These are phyloP conservation scores for Sarcophaga peregrina DNA, from an alignment of 1,140 invertebrate species.

Conservation along the genomic window DNA sequence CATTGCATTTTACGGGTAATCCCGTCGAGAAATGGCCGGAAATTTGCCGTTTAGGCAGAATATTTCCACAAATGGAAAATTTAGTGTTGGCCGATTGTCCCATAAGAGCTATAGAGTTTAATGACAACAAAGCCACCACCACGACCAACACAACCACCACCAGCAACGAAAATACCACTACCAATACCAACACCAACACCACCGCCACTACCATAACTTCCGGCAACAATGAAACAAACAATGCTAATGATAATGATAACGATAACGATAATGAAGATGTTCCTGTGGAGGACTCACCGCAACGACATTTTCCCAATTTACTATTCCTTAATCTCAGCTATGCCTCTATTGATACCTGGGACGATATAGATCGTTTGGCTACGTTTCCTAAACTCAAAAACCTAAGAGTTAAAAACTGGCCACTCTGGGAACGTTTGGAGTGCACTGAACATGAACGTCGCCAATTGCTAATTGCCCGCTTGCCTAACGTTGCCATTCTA, in stretches of 20 bases:
- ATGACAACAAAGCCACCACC: background rate
- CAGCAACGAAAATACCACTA: background rate
- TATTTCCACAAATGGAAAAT: conserved; percentile 86
- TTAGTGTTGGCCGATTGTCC: conserved; percentile 89
- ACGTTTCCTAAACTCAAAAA: conserved; percentile 85
- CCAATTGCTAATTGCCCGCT: conserved; percentile 85
- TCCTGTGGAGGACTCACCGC: conserved; percentile 58
- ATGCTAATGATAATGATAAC: conserved; percentile 43
- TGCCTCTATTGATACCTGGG: conserved; percentile 84
- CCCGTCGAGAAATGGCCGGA: conserved; percentile 84
- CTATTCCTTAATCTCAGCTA: conserved; percentile 86
- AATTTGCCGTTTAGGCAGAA: conserved; percentile 82
- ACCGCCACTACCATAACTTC: background rate
- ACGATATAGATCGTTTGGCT: conserved; percentile 85
- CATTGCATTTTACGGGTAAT: conserved; percentile 86
- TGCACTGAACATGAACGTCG: conserved; percentile 88
- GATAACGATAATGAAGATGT: conserved; percentile 44
- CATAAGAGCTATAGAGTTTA: conserved; percentile 52
- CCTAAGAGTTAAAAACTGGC: conserved; percentile 81
- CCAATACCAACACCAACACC: background rate
- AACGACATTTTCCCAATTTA: conserved; percentile 71
- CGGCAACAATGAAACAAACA: background rate
- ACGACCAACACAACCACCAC: background rate
- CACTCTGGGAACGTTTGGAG: conserved; percentile 78
- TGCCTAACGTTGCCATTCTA: conserved; percentile 85